These are phyloP conservation scores for Lasioglossum baleicum DNA, from an alignment of 1,140 invertebrate genomes.

Conservation along the genomic window DNA sequence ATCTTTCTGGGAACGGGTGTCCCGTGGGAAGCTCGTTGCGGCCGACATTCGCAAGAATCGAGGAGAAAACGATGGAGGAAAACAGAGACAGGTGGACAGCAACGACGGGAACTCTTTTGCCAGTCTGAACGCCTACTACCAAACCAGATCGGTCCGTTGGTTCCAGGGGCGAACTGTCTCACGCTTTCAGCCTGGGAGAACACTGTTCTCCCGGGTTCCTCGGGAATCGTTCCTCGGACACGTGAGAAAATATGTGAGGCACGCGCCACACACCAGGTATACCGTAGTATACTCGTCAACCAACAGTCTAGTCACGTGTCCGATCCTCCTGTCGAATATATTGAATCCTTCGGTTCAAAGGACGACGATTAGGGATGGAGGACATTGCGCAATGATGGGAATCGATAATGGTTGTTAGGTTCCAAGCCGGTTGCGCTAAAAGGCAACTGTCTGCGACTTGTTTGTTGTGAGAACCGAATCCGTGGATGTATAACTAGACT, in stretches of 20 bases:
- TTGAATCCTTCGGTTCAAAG: constrained; percentile 6
- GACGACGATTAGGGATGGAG: background rate
- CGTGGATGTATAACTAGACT: no score
- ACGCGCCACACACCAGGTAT: background rate
- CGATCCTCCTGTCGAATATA: constrained; percentile 10
- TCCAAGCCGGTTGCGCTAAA: background rate
- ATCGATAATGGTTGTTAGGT: background rate
- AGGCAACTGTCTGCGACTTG: no score
- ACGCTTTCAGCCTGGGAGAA: constrained; percentile 63
- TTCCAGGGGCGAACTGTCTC: constrained; percentile 57
- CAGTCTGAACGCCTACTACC: constrained; percentile 61
- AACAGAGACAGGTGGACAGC: background rate
- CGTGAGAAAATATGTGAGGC: constrained; percentile 43
- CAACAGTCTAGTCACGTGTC: constrained; percentile 14
- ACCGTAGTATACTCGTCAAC: background rate
- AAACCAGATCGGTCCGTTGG: constrained; percentile 55
- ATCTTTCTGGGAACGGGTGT: constrained; percentile 42
- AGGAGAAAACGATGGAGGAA: no score
- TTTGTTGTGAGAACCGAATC: no score
- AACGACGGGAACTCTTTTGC: constrained; percentile 50
- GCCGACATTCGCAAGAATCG: background rate
- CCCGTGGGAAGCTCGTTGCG: constrained; percentile 66
- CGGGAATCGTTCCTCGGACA: constrained; percentile 13
- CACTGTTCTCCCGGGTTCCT: constrained; percentile 22
- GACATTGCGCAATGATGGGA: background rate